Evolutionary conservation across 2,888 invertebrate species (phyloP).

Genomic region (Lasioglossum villosulum): DNA sequence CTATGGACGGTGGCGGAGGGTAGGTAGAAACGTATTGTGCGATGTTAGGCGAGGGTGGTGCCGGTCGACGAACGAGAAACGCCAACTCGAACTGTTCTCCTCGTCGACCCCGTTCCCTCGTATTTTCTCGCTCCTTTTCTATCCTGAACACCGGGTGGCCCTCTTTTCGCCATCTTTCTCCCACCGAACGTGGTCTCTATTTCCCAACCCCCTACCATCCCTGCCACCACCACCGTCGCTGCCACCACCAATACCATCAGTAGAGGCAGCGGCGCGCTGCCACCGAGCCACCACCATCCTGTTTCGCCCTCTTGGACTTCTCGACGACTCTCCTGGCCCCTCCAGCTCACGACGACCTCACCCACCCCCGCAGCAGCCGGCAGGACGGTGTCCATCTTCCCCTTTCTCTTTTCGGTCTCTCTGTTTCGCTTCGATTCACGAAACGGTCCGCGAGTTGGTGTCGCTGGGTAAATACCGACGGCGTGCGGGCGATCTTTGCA

Average conservation of each 20-base stretch:
- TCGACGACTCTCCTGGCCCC: constrained; percentile 57
- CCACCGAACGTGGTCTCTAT: constrained; percentile 60
- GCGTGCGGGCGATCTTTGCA: constrained; percentile 80
- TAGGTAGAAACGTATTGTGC: constrained; percentile 81
- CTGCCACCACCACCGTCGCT: constrained; percentile 5
- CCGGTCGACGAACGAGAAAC: constrained; percentile 74
- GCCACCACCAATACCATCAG: neutral
- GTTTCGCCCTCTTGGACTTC: constrained; percentile 66
- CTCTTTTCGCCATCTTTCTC: constrained; percentile 50
- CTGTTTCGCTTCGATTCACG: constrained; percentile 67
- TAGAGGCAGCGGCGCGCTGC: neutral
- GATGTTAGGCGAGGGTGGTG: constrained; percentile 70
- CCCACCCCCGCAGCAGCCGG: constrained; percentile 29
- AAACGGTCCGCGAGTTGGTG: constrained; percentile 73
- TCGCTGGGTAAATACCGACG: constrained; percentile 77
- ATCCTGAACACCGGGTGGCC: constrained; percentile 36
- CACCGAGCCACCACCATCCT: constrained; percentile 30
- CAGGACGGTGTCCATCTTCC: constrained; percentile 60
- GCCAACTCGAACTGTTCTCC: constrained; percentile 76
- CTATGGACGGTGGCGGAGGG: constrained; percentile 80
- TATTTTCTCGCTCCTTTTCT: constrained; percentile 73
- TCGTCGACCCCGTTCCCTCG: constrained; percentile 67
- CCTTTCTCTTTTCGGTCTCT: constrained; percentile 54
- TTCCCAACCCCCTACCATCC: constrained; percentile 32
- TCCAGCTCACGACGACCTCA: constrained; percentile 33